Conservation (phyloP, 1,140 invertebrate genomes). For the Panagrolaimus sp. region DNA sequence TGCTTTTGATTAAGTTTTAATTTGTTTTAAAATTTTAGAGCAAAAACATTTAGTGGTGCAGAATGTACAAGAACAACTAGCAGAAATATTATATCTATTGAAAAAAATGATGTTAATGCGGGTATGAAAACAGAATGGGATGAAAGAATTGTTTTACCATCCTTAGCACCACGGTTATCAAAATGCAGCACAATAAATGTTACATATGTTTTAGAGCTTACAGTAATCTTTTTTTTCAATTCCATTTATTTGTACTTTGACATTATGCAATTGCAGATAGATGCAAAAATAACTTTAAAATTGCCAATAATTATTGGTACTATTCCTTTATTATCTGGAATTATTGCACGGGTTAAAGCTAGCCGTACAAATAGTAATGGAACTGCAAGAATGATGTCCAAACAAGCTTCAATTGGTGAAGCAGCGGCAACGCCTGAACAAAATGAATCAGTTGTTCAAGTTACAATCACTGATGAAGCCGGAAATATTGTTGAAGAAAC, state of each 20-base stretch:
- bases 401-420: not conserved
- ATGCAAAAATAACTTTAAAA: constrained; percentile 31
- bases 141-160: constrained; percentile 42
- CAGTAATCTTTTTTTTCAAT: constrained; percentile 36
- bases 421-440: not conserved
- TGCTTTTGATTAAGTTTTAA: not conserved
- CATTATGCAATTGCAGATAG: constrained; percentile 23
- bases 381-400: not conserved
- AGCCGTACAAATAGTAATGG: constrained; percentile 8
- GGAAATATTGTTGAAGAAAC: constrained; percentile 38
- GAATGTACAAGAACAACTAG: constrained; percentile 30
- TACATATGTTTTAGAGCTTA: constrained; percentile 45
- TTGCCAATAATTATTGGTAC: constrained; percentile 53
- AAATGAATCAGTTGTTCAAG: constrained; percentile 23
- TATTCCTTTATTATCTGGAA: constrained; percentile 50
- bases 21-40: constrained; percentile 40
- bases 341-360: constrained; percentile 20
- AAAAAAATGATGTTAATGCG: constrained; percentile 33
- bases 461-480: constrained; percentile 52
- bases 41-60: constrained; percentile 55
- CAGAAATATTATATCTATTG: constrained; percentile 7
- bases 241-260: not conserved
- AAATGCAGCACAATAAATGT: constrained; percentile 53
- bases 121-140: constrained; percentile 27
- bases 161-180: constrained; percentile 46